Conservation (phyloP, 2,797 vertebrate genomes). For the Microtus californicus region DNA sequence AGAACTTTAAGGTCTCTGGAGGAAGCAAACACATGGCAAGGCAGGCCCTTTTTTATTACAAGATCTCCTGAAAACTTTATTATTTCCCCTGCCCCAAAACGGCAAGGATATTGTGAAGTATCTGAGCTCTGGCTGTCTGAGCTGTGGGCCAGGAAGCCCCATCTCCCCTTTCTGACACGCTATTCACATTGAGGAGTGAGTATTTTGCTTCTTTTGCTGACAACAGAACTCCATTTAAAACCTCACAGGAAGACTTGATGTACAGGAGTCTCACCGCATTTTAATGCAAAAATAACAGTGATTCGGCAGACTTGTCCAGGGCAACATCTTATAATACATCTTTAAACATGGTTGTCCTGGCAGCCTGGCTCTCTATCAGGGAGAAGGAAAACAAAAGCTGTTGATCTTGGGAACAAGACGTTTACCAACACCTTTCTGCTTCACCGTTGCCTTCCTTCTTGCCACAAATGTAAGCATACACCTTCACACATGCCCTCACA, state of each 20-base stretch:
- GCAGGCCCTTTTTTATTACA: background rate
- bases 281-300: conserved; percentile 73
- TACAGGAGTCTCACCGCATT: conserved; percentile 65
- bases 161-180: background rate
- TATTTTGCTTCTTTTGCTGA: conserved; percentile 56
- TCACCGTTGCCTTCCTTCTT: background rate
- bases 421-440: conserved; percentile 44
- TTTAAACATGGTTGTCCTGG: conserved; percentile 29
- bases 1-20: background rate
- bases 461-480: background rate
- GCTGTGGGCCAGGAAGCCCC: background rate
- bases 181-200: conserved; percentile 49
- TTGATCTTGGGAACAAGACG: conserved; percentile 61
- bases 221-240: conserved; percentile 58
- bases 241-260: conserved; percentile 17
- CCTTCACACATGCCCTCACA: background rate
- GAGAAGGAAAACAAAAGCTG: conserved; percentile 43
- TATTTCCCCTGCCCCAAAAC: background rate
- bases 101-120: background rate
- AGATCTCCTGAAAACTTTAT: background rate
- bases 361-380: background rate
- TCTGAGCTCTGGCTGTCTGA: background rate
- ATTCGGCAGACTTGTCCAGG: conserved; percentile 34
- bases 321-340: conserved; percentile 56
- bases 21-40: background rate